A percentile compares a stretch with the other conserved stretches of the same genome.
Evolutionary conservation across 2,113 vertebrate species (phyloP).

Genomic region (Cichladusa arquata): DNA sequence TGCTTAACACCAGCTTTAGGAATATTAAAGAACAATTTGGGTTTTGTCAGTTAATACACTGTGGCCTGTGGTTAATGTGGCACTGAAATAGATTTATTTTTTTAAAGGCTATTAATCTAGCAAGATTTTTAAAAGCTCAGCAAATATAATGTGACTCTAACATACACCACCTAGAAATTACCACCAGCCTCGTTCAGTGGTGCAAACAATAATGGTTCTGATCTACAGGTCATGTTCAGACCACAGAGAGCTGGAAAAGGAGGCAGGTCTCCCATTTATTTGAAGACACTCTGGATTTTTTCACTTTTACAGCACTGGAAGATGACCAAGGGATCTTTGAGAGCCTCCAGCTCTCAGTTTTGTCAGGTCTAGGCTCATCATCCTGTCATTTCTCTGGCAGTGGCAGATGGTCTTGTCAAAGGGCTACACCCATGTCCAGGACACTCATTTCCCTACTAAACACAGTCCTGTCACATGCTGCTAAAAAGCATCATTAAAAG

Average conservation of each 20-base stretch:
- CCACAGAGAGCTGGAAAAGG: not conserved
- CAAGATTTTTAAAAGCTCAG: slow-evolving; percentile 40
- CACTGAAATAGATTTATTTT: slow-evolving; percentile 37
- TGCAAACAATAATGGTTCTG: not conserved
- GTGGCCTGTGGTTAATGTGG: slow-evolving; percentile 62
- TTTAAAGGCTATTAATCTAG: slow-evolving; percentile 32
- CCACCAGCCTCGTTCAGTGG: not conserved
- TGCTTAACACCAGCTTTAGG: slow-evolving; percentile 73
- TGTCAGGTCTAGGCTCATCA: fast-evolving
- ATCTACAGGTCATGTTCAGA: not conserved
- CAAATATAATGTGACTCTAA: slow-evolving; percentile 4
- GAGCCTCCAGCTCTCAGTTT: not conserved
- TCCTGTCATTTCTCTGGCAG: not conserved
- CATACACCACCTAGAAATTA: not conserved
- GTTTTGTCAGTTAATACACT: slow-evolving; percentile 69
- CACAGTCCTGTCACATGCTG: not conserved
- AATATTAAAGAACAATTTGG: slow-evolving; percentile 73
- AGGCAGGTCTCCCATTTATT: not conserved
- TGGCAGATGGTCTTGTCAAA: not conserved
- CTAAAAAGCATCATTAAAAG: not conserved
- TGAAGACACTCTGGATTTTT: not conserved
- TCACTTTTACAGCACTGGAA: not conserved
- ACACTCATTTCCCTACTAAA: not conserved
- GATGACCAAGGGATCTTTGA: not conserved
- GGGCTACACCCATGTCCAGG: not conserved